Evolutionary conservation across 2,113 vertebrate genomes (phyloP), one percentile per base, ranked within the genome.

Genomic region (Fregetta grallaria): DNA sequence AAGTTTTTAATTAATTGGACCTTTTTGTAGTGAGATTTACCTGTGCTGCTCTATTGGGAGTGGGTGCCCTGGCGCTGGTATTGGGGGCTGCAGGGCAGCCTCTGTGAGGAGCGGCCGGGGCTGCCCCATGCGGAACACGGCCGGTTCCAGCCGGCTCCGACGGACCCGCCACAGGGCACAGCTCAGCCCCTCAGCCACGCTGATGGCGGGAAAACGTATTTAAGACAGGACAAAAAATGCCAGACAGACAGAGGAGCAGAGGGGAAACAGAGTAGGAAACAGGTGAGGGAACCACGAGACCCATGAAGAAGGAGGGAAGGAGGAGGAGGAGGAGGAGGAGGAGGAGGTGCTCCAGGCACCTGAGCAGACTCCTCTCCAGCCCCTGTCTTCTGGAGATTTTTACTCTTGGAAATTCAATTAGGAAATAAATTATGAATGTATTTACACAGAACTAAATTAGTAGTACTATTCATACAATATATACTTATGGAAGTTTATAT

Each of bases 101-200:
- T 34, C 58, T 49, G 49, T 40, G 49, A 63, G 27, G 52, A 26
- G n/a, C 1, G 10, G 25, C 19, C 0, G 6, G 75, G 42, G 12
- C 30, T 63, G 49, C 56, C 47, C 29, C 0, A 2, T 7, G 13
- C 16, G 1, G 3, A 25, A 21, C 44, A 8, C 4, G 30, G 25
- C 40, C 1, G 1, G 47, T 23, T 53, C 34, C 30, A n/a, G 42
- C 32, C 0, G 3, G 18, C 18, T 62, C 80, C 0, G 9, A 58
- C 10, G 1, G 18, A 58, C 53, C 32, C 1, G 1, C 13, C 9
- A 0, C 52, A 67, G 38, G 47, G 30, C 42, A 15, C 1, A 0
- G 29, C 40, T 38, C 29, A 20, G 23, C 19, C 11, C 18, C 23
- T 56, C 40, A 15, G 65, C 17, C 12, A 11, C 9, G 30, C 30